Evolutionary conservation across 2,797 vertebrate species (phyloP), one percentile per base, ranked within the genome.

Genomic region (Florisuga fusca): DNA sequence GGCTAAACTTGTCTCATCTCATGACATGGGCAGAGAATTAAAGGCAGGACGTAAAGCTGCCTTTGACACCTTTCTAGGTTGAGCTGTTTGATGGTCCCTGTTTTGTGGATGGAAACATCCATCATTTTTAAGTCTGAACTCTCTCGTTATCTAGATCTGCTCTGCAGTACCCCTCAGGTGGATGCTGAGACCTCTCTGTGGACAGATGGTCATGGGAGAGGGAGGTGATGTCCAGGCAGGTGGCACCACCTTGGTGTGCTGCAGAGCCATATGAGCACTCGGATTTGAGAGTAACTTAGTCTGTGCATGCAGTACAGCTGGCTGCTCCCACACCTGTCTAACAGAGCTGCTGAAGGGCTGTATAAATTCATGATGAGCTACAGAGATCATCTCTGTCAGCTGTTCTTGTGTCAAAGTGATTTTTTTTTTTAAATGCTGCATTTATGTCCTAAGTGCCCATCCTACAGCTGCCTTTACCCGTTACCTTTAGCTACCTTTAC

Each of bases 191-290:
- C 78, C 80, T 73, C 74, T 94, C 76, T 36, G 2, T 18, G 34
- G 93, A 78, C 96, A 97, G 97, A 93, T 94, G 96, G 95, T 86
- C 69, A 82, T 72, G 81, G 87, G 84, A 92, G 50, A 88, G 46
- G 50, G 68, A 33, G 64, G 41, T 33, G 93, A 77, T 81, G 66
- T 51, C 59, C 34, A 45, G 87, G 78, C 73, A 83, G 92, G 95
- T 95, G 93, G 92, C 91, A 82, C 33, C 57, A 63, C 94, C 55
- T 93, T 17, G 13, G 31, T 93, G 88, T 84, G 79, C 94, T 79
- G 48, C n/a, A 20, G 87, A 86, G 85, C 94, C 94, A 84, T 95
- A 89, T 91, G 93, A 92, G 55, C 83, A 50, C 54, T 82, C 7
- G 8, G 88, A 41, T 63, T 41, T 61, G 43, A 43, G 85, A 72